A percentile compares a stretch with the other conserved stretches of the same genome.
phyloP scores from a whole-genome alignment of 2,797 vertebrate species.

The Peromyscus nudipes region DNA sequence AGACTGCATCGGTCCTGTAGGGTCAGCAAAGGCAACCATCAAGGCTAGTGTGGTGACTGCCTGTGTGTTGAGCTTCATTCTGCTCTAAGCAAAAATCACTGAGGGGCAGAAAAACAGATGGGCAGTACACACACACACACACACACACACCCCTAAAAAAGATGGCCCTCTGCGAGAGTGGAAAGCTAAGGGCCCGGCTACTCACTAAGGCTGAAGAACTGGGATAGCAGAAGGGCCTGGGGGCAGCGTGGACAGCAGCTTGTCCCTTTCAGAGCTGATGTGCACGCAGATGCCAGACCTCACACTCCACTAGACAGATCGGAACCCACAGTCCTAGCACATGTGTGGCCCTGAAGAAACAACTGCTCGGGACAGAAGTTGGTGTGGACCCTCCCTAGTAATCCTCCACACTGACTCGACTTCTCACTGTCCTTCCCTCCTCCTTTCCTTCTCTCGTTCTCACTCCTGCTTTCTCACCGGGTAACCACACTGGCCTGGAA shows the following conservation, averaged over 20 bases:
- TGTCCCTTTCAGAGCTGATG: neutral
- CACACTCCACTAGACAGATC: neutral
- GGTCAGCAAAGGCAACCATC: neutral
- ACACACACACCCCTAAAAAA: neutral
- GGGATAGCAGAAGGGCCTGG: no score
- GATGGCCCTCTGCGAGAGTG: neutral
- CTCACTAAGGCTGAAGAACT: neutral
- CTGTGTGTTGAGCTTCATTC: neutral
- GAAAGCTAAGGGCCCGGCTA: neutral
- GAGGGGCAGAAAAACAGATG: neutral
- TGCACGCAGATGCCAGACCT: neutral
- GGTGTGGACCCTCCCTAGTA: neutral
- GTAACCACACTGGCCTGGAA: neutral
- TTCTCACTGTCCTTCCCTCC: neutral
- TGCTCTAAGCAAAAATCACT: neutral
- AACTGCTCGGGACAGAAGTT: neutral
- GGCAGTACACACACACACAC: neutral
- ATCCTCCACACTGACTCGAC: neutral
- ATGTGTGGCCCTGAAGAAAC: neutral
- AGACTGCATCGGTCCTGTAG: no score
- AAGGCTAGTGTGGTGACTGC: no score
- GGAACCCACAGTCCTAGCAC: neutral
- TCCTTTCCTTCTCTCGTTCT: neutral
- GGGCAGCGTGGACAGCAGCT: neutral
- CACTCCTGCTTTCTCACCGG: neutral